Base-by-base conservation (phyloP, 2,113 vertebrate genomes). In the Pseudopipra pipra region DNA sequence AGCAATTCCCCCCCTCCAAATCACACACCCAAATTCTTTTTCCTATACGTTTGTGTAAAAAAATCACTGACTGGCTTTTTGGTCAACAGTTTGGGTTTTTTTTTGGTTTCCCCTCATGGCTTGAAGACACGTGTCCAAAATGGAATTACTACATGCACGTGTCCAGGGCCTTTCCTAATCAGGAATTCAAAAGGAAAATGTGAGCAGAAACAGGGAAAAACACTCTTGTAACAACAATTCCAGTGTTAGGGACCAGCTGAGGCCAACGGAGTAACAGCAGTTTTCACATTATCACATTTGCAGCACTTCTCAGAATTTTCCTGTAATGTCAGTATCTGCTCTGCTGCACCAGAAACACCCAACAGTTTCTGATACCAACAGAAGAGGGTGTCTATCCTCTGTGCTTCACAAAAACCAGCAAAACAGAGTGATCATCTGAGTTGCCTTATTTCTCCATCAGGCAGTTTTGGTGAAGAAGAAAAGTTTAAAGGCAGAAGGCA, bases 371-470 rank as follows among this genome's bases (percentile, higher is more conserved):
- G 41, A 56, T 86, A 51, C 71, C 51, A 95, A 89, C 79, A 75
- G 93, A 95, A 96, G 90, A 93, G 78, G 79, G 82, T 91, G 87
- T 91, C 76, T 90, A 65, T 82, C 82, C 83, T 93, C 85, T 80
- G 56, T 75, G 46, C 58, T 76, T 59, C 5, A 3, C 31, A 81
- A 74, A 67, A 84, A 41, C 41, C 85, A 94, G 43, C 33, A 83
- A 55, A 94, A 68, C 81, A 76, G 62, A 81, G 56, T 6, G 44
- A 87, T 71, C 30, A 18, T 39, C 54, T 75, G 37, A 83, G 70
- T 5, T 65, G 56, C 7, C 19, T 72, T 66, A 33, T 55, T 81
- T 87, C 63, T 73, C 84, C 79, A 35, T 28, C 24, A 28, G 20
- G 33, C 0, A 30, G 7, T 35, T 54, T n/a, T 75, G 39, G 13